These are phyloP conservation scores for Gallinago jamesoni DNA, from an alignment of 2,113 vertebrate species.

Conservation along the genomic window DNA sequence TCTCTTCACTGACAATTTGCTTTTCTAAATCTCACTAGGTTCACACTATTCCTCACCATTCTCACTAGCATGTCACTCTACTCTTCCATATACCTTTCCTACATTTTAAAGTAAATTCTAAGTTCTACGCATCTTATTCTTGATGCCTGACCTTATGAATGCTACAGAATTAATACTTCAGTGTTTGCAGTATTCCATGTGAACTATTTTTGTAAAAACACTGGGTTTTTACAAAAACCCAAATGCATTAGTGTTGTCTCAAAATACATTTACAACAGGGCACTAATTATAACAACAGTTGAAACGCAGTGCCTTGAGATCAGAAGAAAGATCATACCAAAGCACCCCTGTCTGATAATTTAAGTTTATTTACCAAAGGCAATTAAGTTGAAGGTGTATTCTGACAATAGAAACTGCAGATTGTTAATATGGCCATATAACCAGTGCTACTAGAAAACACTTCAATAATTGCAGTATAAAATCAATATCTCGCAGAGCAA, in stretches of 20 bases:
- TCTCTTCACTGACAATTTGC: neutral
- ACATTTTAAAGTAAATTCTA: neutral
- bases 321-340: neutral
- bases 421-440: neutral
- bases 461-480: neutral
- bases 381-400: neutral
- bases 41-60: neutral
- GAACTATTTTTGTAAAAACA: neutral
- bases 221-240: neutral
- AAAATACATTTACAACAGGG: neutral
- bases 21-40: neutral
- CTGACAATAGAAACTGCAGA: neutral
- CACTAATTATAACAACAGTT: neutral
- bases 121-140: neutral
- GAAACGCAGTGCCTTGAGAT: neutral
- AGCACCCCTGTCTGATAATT: neutral
- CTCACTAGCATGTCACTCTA: neutral
- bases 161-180: neutral
- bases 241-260: neutral
- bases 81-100: neutral
- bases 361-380: neutral
- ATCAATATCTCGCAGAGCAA: neutral
- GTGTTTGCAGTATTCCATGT: neutral
- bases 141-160: neutral
- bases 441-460: neutral